Evolutionary conservation across 2,113 vertebrate species (phyloP).

Genomic region (Ailuropoda melanoleuca): DNA sequence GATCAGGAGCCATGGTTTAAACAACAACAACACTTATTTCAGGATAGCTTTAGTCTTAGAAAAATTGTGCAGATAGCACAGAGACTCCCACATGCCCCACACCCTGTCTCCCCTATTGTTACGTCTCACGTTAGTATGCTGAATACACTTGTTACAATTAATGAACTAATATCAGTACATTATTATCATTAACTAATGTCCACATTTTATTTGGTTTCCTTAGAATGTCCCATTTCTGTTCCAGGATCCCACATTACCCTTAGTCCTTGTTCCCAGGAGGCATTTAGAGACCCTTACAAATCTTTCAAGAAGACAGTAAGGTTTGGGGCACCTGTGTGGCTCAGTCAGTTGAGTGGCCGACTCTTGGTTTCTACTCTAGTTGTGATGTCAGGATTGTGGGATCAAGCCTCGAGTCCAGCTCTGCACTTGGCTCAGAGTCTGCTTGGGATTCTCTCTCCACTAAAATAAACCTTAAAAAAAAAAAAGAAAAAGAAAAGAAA

Average conservation of each 20-base stretch:
- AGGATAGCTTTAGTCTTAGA: neutral
- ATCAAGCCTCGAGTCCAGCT: neutral
- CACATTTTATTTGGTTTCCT: neutral
- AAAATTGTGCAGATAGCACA: neutral
- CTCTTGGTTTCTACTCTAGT: neutral
- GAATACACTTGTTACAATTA: neutral
- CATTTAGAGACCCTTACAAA: neutral
- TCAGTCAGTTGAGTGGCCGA: neutral
- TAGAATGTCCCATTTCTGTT: neutral
- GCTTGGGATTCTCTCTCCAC: neutral
- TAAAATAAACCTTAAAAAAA: neutral
- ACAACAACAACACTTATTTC: neutral
- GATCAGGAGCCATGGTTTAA: neutral
- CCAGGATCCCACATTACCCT: neutral
- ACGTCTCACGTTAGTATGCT: neutral
- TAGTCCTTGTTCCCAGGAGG: neutral
- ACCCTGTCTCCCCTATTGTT: neutral
- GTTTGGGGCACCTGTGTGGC: neutral
- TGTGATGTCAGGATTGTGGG: neutral
- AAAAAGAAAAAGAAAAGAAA: too few species aligned
- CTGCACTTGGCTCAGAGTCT: rapidly evolving
- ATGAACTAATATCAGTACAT: neutral
- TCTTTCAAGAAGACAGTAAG: slow-evolving; percentile 27
- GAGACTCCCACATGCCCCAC: neutral
- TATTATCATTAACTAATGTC: neutral